phyloP scores from a whole-genome alignment of 2,888 invertebrate genomes.

The Euplagia quadripunctaria region DNA sequence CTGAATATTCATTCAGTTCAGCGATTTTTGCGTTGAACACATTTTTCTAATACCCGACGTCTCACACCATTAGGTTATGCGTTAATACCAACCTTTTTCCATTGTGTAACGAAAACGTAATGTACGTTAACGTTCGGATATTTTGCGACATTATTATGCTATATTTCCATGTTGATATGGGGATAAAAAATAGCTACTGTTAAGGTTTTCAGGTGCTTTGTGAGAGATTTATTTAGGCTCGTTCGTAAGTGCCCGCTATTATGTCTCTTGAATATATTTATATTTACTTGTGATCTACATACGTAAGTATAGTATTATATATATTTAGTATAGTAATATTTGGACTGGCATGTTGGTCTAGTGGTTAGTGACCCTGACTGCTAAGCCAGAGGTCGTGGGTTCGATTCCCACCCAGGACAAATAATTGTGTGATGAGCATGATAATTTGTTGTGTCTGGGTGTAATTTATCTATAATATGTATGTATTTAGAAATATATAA shows the following conservation, averaged over 20 bases:
- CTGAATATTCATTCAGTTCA: slow-evolving; percentile 56
- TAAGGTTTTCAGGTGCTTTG: slow-evolving; percentile 27
- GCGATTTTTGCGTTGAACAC: slow-evolving; percentile 56
- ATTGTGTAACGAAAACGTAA: slow-evolving; percentile 46
- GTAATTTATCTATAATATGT: too few relatives aligned
- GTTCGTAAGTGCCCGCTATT: not conserved
- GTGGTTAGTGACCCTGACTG: too few relatives aligned
- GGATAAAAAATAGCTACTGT: slow-evolving; percentile 29
- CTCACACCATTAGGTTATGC: slow-evolving; percentile 66
- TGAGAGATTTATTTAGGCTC: slow-evolving; percentile 31
- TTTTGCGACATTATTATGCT: slow-evolving; percentile 47
- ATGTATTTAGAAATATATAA: too few relatives aligned
- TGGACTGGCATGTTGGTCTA: too few relatives aligned
- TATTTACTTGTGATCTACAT: not conserved
- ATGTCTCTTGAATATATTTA: not conserved
- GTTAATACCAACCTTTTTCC: slow-evolving; percentile 59
- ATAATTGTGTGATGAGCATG: too few relatives aligned
- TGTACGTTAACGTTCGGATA: slow-evolving; percentile 40
- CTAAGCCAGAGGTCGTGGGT: too few relatives aligned
- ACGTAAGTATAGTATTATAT: too few relatives aligned
- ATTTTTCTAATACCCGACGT: slow-evolving; percentile 63
- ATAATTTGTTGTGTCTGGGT: too few relatives aligned
- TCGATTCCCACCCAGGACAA: too few relatives aligned
- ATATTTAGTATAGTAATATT: too few relatives aligned
- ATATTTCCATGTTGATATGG: slow-evolving; percentile 43